Conservation (phyloP, 2,888 invertebrate genomes). For the Megastigmus dorsalis region DNA sequence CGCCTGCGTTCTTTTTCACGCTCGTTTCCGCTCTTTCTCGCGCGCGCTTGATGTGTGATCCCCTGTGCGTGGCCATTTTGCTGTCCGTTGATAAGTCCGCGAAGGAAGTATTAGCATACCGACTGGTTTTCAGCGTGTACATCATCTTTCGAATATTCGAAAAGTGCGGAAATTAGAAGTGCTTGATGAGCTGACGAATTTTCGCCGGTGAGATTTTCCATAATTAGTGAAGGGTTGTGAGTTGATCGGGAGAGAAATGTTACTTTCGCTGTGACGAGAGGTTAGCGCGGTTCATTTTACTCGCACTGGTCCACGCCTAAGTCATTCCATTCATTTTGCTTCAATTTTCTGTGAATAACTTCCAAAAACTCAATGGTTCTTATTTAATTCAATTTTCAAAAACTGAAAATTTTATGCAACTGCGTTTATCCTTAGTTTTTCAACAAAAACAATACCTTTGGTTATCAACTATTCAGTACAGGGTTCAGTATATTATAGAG, state of each 20-base stretch:
- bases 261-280: background rate
- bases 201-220: background rate
- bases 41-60: conserved; percentile 13
- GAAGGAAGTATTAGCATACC: conserved; percentile 70
- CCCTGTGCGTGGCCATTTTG: conserved; percentile 73
- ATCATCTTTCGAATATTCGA: conserved; percentile 40
- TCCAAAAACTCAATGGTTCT: background rate
- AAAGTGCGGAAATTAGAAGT: conserved; percentile 32
- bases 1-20: conserved; percentile 16
- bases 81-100: conserved; percentile 74
- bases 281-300: conserved; percentile 24
- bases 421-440: no score
- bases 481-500: no score
- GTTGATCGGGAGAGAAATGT: background rate
- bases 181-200: background rate
- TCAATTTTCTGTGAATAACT: background rate
- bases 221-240: background rate
- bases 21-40: background rate
- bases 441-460: no score
- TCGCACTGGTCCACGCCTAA: conserved; percentile 21
- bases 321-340: background rate
- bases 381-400: conserved; percentile 4
- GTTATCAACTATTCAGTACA: no score
- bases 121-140: conserved; percentile 65
- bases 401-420: no score